Evolutionary conservation across 2,797 vertebrate genomes (phyloP), one percentile per base, ranked within the genome.

Genomic region (Silurus aristotelis): DNA sequence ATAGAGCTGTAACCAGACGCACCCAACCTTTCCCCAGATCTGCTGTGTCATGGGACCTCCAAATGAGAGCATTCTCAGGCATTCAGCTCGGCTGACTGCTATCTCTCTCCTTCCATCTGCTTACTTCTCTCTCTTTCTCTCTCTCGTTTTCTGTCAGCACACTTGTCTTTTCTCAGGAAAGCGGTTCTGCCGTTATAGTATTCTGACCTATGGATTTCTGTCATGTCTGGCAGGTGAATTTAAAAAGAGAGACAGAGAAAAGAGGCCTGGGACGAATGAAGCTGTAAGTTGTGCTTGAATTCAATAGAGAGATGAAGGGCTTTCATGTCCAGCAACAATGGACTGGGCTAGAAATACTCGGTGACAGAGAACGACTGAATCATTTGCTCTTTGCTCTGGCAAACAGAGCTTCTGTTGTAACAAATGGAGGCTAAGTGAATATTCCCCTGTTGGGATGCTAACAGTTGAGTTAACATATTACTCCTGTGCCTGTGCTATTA

Each of bases 1-100:
- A 95, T 93, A 95, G 94, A 94, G 92, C 92, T 94, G 94, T 94
- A 94, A 95, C 94, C 88, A 89, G 93, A 95, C 89, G 92, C 94
- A 91, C 83, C 91, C 93, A 93, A 93, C 93, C 95, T 95, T 95
- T 94, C 92, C 91, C 91, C 90, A 92, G 93, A 93, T 92, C 91
- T 87, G 91, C 68, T 66, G 89, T 92, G 92, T 95, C 93, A 93
- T 86, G 89, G 89, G 90, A 90, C 88, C 88, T 86, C 75, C 84
- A 71, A 85, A 89, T 82, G 82, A 84, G 70, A 82, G 86, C 88
- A 85, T 89, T 90, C 86, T 87, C 88, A 89, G 87, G 87, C 87
- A 84, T 88, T 89, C 87, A 87, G 82, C 76, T 78, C 70, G 77
- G 82, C 66, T 68, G 71, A 82, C 80, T 83, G 64, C 71, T 85